These are phyloP conservation scores for Acleris emargana DNA, from an alignment of 2,888 invertebrate genomes.

Conservation along the genomic window DNA sequence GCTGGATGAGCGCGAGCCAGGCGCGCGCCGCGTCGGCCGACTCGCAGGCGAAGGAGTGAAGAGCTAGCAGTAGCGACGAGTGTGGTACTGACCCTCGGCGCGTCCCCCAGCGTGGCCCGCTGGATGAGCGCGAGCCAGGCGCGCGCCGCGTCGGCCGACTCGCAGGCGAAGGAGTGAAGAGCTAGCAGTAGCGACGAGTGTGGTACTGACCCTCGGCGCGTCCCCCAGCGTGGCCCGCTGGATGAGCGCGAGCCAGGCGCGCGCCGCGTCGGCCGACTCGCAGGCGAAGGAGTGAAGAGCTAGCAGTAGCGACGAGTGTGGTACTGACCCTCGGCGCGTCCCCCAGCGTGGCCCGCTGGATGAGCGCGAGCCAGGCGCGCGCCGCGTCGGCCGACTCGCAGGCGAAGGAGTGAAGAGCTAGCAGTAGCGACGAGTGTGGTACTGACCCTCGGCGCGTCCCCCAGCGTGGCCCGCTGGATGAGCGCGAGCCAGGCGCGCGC, in stretches of 20 bases:
- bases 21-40: slow-evolving; percentile 87
- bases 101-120: slow-evolving; percentile 79
- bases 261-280: slow-evolving; percentile 87
- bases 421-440: neutral
- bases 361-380: slow-evolving; percentile 87
- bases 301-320: neutral
- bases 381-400: slow-evolving; percentile 89
- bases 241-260: slow-evolving; percentile 86
- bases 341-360: slow-evolving; percentile 80
- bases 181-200: neutral
- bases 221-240: slow-evolving; percentile 80
- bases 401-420: slow-evolving; percentile 89
- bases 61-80: neutral
- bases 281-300: slow-evolving; percentile 91
- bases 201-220: slow-evolving; percentile 75
- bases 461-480: slow-evolving; percentile 81
- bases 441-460: slow-evolving; percentile 76
- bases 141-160: slow-evolving; percentile 87
- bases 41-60: slow-evolving; percentile 93
- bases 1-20: slow-evolving; percentile 85
- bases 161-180: slow-evolving; percentile 92
- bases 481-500: slow-evolving; percentile 88
- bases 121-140: slow-evolving; percentile 86
- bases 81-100: slow-evolving; percentile 75
- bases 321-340: slow-evolving; percentile 76